Conservation (phyloP, 2,113 vertebrate species). For the Myrmecobius fasciatus region DNA sequence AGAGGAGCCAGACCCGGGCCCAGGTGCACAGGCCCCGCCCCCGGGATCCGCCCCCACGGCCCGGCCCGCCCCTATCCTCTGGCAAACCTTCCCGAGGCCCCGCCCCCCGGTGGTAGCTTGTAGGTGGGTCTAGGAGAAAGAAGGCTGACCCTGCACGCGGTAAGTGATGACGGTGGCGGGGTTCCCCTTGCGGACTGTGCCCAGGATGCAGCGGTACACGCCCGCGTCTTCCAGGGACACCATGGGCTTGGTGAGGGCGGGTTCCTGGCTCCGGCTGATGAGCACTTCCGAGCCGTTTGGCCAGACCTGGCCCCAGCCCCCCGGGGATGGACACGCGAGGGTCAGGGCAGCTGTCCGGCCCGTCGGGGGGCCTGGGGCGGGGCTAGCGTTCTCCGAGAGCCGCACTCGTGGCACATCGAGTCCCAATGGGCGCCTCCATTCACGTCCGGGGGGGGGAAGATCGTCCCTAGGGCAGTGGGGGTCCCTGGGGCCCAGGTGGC, state of each 20-base stretch:
- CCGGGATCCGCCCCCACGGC: too few species aligned
- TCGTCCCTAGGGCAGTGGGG: background rate
- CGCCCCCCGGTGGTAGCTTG: too few species aligned
- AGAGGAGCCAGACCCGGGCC: background rate
- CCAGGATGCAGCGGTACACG: constrained; percentile 64
- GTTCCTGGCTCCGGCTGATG: constrained; percentile 27
- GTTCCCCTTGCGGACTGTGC: accelerated
- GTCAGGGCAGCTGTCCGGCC: background rate
- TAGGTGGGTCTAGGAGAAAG: background rate
- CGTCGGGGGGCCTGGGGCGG: too few species aligned
- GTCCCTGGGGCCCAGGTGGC: constrained; percentile 69
- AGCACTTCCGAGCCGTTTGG: constrained; percentile 52
- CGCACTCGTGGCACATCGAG: too few species aligned
- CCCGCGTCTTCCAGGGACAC: constrained; percentile 40
- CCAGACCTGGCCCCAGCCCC: constrained; percentile 78
- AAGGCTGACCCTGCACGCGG: constrained; percentile 59
- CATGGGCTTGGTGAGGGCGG: constrained; percentile 49
- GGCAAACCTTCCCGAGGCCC: background rate
- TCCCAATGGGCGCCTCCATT: too few species aligned
- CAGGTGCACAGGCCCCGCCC: background rate
- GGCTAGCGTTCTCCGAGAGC: background rate
- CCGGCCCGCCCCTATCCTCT: too few species aligned
- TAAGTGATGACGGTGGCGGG: constrained; percentile 54
- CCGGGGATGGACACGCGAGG: constrained; percentile 27
- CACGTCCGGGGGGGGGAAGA: constrained; percentile 79